A percentile compares a stretch with the other conserved stretches of the same genome.
Conservation (phyloP, 2,797 vertebrate species). For the Craterocephalus amniculus region DNA sequence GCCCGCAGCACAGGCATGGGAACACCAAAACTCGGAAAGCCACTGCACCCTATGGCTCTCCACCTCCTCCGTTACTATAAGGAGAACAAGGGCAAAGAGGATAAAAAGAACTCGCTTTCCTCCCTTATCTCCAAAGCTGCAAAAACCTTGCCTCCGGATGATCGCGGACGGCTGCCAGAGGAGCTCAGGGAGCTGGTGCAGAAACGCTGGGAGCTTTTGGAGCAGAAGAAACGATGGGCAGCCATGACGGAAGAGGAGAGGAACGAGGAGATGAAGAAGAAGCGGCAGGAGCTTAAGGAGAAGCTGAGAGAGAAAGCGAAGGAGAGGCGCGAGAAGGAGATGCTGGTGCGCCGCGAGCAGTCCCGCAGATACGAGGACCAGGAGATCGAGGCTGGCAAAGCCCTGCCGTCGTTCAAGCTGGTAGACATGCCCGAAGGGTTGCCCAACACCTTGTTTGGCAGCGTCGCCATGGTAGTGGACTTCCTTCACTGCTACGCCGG, state of each 20-base stretch:
- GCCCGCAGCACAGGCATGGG: conserved; percentile 80
- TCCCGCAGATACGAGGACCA: conserved; percentile 94
- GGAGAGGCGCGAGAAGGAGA: conserved; percentile 91
- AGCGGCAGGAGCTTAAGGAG: conserved; percentile 89
- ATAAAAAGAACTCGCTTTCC: conserved; percentile 92
- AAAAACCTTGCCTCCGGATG: conserved; percentile 88
- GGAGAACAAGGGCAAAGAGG: conserved; percentile 93
- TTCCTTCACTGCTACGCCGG: conserved; percentile 94
- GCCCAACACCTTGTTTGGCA: conserved; percentile 95
- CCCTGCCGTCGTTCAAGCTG: conserved; percentile 88
- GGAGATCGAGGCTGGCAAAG: conserved; percentile 86
- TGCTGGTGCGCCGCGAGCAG: conserved; percentile 89
- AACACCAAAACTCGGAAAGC: conserved; percentile 90
- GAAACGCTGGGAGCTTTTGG: conserved; percentile 92
- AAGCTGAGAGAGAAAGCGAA: conserved; percentile 92
- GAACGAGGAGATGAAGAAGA: conserved; percentile 90
- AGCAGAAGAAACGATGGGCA: conserved; percentile 91
- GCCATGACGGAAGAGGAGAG: conserved; percentile 93
- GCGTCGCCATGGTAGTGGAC: conserved; percentile 94
- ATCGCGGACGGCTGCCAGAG: conserved; percentile 91
- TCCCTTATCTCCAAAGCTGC: conserved; percentile 91
- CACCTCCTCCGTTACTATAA: conserved; percentile 96
- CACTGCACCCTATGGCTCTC: conserved; percentile 91
- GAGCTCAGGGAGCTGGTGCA: conserved; percentile 90
- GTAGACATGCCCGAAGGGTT: conserved; percentile 96